phyloP scores from a whole-genome alignment of 2,888 invertebrate genomes.

The Griposia aprilina region DNA sequence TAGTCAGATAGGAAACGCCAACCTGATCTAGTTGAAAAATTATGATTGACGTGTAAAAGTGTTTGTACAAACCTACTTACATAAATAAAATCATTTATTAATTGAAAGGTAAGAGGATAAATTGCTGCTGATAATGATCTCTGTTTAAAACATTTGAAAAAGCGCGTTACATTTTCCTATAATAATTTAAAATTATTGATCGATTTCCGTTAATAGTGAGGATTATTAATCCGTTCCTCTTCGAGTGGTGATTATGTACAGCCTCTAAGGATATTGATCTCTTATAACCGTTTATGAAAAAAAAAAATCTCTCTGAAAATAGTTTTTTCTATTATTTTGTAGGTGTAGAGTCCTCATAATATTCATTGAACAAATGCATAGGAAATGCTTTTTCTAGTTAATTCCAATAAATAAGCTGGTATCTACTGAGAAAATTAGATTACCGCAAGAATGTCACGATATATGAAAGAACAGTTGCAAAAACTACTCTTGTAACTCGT shows the following conservation, averaged over 20 bases:
- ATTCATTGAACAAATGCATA: neutral
- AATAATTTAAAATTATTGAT: neutral
- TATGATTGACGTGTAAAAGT: too few relatives aligned
- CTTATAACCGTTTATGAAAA: neutral
- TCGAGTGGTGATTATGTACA: slow-evolving; percentile 5
- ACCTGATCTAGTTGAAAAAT: too few relatives aligned
- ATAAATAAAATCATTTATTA: neutral
- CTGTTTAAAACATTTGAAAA: neutral
- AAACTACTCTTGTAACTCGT: neutral
- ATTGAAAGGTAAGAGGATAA: neutral
- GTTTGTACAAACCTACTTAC: too few relatives aligned
- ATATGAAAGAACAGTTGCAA: neutral
- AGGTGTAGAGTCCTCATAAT: neutral
- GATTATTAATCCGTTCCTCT: neutral
- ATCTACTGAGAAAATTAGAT: neutral
- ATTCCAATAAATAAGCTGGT: neutral
- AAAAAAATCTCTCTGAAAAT: too few relatives aligned
- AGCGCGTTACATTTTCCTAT: neutral
- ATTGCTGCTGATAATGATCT: neutral
- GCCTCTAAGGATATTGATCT: neutral
- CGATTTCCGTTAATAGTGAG: neutral
- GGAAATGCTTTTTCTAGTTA: neutral
- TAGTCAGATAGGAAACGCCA: too few relatives aligned
- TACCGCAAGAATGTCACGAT: neutral
- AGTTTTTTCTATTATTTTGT: neutral